phyloP scores from a whole-genome alignment of 2,113 vertebrate species.

The Oncorhynchus kisutch region DNA sequence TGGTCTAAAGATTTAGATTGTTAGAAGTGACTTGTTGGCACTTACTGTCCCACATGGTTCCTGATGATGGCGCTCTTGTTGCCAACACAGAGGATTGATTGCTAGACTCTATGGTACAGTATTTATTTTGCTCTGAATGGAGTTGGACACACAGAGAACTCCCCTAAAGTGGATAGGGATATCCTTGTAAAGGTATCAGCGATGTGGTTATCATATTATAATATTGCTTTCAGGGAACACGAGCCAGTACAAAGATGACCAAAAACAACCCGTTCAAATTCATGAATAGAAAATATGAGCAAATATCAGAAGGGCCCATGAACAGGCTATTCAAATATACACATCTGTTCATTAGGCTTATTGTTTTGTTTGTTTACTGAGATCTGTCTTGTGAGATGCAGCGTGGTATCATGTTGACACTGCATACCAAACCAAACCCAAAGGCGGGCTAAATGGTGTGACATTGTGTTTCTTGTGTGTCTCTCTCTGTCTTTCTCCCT shows the following conservation, averaged over 20 bases:
- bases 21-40: not conserved
- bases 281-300: not conserved
- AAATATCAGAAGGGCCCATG: not conserved
- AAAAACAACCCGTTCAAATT: not conserved
- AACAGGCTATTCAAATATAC: not conserved
- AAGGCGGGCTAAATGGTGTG: conserved; percentile 25
- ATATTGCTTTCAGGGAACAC: too few relatives aligned
- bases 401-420: conserved; percentile 30
- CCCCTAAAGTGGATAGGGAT: too few relatives aligned
- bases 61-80: not conserved
- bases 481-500: too few relatives aligned
- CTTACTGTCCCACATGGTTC: not conserved
- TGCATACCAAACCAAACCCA: conserved; percentile 19
- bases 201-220: too few relatives aligned
- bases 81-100: not conserved
- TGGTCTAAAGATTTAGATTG: conserved; percentile 1
- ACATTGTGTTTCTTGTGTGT: conserved; percentile 14
- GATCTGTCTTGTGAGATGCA: not conserved
- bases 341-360: not conserved
- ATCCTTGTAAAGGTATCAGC: too few relatives aligned
- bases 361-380: conserved; percentile 7
- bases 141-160: not conserved
- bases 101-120: not conserved
- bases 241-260: not conserved
- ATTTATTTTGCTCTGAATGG: not conserved